These are phyloP conservation scores for Ephialtes manifestator DNA, from an alignment of 2,888 invertebrate genomes.

Conservation along the genomic window DNA sequence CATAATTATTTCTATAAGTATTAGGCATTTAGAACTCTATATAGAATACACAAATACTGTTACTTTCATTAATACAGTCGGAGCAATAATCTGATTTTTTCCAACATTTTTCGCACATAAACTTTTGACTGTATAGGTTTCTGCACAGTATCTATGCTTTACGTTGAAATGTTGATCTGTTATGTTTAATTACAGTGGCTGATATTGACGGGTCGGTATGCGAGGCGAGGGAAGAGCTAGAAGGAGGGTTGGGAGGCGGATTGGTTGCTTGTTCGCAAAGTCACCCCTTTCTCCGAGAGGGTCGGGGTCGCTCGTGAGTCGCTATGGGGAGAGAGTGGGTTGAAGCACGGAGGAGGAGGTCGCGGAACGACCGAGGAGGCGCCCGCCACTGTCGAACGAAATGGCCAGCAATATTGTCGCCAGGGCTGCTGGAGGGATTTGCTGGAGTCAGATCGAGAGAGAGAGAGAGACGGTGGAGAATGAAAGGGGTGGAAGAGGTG, in stretches of 20 bases:
- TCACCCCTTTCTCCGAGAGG: conserved; percentile 82
- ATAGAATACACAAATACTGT: no score
- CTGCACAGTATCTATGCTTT: conserved; percentile 69
- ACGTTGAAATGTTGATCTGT: conserved; percentile 84
- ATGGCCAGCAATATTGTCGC: conserved; percentile 86
- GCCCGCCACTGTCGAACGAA: conserved; percentile 83
- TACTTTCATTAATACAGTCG: background rate
- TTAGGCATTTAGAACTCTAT: no score
- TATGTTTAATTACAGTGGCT: conserved; percentile 85
- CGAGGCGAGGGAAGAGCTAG: conserved; percentile 52
- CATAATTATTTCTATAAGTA: no score
- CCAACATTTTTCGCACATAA: background rate
- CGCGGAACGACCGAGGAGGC: conserved; percentile 78
- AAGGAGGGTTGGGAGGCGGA: conserved; percentile 66
- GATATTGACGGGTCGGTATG: conserved; percentile 85
- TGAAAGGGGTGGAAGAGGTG: conserved; percentile 57
- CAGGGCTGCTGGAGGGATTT: conserved; percentile 79
- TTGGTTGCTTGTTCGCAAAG: conserved; percentile 81
- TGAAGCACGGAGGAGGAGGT: conserved; percentile 72
- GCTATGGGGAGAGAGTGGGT: conserved; percentile 65
- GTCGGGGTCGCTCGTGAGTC: conserved; percentile 68
- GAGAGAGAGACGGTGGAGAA: conserved; percentile 56
- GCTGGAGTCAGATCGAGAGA: conserved; percentile 73
- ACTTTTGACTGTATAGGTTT: conserved; percentile 2
- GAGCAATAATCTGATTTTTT: background rate